A percentile compares a stretch with the other conserved stretches of the same genome.
phyloP scores from a whole-genome alignment of 2,888 invertebrate species.

The Apotomis capreana region DNA sequence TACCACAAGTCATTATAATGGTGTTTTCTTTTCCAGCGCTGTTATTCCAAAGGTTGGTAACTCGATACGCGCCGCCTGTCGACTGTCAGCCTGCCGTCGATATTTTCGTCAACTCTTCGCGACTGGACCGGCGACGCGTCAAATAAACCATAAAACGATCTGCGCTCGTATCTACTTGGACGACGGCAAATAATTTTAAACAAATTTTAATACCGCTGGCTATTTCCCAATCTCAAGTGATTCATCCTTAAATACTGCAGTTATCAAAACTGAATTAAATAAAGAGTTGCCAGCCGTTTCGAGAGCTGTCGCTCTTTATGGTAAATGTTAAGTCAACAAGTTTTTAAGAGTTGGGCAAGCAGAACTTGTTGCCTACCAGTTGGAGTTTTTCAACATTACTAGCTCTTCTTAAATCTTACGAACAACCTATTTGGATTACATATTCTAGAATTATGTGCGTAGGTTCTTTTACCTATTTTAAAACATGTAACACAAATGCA shows the following conservation, averaged over 20 bases:
- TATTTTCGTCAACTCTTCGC: conserved; percentile 73
- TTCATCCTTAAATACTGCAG: conserved; percentile 52
- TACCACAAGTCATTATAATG: conserved; percentile 13
- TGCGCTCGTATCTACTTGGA: conserved; percentile 51
- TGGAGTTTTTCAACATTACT: conserved; percentile 5
- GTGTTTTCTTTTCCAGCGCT: conserved; percentile 55
- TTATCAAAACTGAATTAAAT: conserved; percentile 66
- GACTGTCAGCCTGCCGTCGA: conserved; percentile 68
- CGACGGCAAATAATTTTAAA: conserved; percentile 41
- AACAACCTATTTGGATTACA: too few relatives aligned
- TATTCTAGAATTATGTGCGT: too few relatives aligned
- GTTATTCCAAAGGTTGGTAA: conserved; percentile 69
- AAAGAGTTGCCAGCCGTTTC: conserved; percentile 54
- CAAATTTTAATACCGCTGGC: conserved; percentile 45
- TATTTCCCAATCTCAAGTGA: conserved; percentile 58
- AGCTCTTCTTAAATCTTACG: neutral
- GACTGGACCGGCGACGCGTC: conserved; percentile 59
- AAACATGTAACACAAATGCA: neutral
- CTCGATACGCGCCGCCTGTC: conserved; percentile 69
- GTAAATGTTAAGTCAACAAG: conserved; percentile 75
- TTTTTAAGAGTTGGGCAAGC: conserved; percentile 68
- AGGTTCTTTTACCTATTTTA: too few relatives aligned
- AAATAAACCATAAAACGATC: conserved; percentile 67
- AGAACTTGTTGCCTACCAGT: conserved; percentile 46
- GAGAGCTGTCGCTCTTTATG: conserved; percentile 64